Conservation (phyloP, 2,888 invertebrate genomes). For the Malthinus flaveolus region DNA sequence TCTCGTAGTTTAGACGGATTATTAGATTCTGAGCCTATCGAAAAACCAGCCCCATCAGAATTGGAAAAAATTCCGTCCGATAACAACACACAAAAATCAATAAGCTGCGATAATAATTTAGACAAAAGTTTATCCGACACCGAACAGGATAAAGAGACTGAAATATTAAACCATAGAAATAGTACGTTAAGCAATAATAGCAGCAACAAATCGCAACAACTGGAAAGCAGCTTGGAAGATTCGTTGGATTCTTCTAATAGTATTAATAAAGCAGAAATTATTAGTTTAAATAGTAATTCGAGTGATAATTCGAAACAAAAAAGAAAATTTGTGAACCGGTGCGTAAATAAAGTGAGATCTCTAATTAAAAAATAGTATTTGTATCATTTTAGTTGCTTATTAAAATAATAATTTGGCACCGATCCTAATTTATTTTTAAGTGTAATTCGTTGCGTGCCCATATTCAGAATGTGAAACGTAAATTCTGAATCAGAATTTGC, state of each 20-base stretch:
- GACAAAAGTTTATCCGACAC: conserved; percentile 37
- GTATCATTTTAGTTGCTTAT: conserved; percentile 22
- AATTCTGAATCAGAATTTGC: too few species aligned
- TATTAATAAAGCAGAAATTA: conserved; percentile 58
- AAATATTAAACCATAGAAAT: conserved; percentile 30
- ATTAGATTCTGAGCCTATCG: conserved; percentile 52
- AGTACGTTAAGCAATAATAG: conserved; percentile 37
- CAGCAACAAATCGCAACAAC: conserved; percentile 33
- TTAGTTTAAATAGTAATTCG: conserved; percentile 61
- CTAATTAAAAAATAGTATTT: conserved; percentile 57
- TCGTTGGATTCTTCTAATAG: conserved; percentile 38
- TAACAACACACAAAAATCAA: conserved; percentile 36
- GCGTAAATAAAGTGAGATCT: conserved; percentile 81
- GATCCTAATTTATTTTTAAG: too few species aligned
- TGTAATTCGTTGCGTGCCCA: too few species aligned
- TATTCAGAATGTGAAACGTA: background rate
- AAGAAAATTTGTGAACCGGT: conserved; percentile 83
- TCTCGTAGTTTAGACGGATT: conserved; percentile 69
- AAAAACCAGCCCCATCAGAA: conserved; percentile 25
- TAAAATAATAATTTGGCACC: background rate
- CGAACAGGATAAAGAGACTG: conserved; percentile 44
- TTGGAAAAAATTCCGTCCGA: conserved; percentile 47
- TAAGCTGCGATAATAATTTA: conserved; percentile 47
- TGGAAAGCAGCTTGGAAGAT: conserved; percentile 39
- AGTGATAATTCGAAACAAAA: conserved; percentile 66